Percentiles rank a stretch among this genome's conserved stretches.
Conservation (phyloP, 2,888 invertebrate genomes). For the Stenichneumon culpator region DNA sequence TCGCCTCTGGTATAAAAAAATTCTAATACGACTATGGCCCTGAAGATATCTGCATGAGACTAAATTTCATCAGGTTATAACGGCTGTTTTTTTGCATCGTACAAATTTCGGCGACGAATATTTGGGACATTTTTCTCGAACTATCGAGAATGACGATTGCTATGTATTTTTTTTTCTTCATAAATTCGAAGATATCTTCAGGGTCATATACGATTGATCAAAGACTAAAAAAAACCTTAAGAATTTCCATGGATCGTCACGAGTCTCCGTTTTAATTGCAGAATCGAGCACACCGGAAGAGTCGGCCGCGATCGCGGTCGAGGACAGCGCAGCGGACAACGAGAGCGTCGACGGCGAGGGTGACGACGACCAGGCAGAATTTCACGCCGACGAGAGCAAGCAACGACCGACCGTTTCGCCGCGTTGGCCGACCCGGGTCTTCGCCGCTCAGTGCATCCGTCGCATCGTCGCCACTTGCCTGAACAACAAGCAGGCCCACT, state of each 20-base stretch:
- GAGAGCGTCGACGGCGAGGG: constrained; percentile 91
- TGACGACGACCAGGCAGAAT: constrained; percentile 95
- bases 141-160: neutral
- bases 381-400: constrained; percentile 93
- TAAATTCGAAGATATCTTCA: neutral
- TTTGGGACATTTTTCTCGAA: constrained; percentile 17
- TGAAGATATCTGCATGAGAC: no score
- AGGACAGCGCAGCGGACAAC: constrained; percentile 86
- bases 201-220: neutral
- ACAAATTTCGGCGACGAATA: neutral
- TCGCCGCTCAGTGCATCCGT: constrained; percentile 97
- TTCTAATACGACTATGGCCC: neutral
- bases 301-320: constrained; percentile 80
- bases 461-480: constrained; percentile 95
- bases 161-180: neutral
- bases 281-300: constrained; percentile 85
- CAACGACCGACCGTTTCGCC: constrained; percentile 94
- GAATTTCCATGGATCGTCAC: neutral
- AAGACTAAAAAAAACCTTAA: neutral
- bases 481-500: constrained; percentile 91
- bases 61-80: no score
- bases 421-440: constrained; percentile 98
- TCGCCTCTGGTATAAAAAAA: constrained; percentile 87
- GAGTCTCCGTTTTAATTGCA: constrained; percentile 66
- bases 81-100: no score